Conservation (phyloP, 2,888 invertebrate species). For the Labia minor region DNA sequence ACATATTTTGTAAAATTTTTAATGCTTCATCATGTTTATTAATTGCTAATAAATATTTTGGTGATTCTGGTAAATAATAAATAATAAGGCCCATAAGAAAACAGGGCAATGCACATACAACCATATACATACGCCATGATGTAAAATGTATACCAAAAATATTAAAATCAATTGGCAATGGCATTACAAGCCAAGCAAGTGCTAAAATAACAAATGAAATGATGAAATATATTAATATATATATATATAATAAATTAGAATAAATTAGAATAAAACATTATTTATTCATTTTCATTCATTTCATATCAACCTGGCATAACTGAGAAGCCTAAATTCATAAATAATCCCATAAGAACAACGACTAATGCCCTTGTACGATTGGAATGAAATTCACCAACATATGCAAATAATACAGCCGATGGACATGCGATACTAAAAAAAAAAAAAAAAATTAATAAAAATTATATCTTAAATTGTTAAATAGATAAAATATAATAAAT, state of each 20-base stretch:
- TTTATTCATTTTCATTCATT: too few relatives aligned
- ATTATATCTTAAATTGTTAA: too few relatives aligned
- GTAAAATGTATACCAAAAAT: slow-evolving; percentile 34
- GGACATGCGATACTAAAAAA: slow-evolving; percentile 23
- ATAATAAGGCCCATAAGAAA: slow-evolving; percentile 50
- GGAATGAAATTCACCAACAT: slow-evolving; percentile 25
- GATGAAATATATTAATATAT: too few relatives aligned
- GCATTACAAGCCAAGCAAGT: slow-evolving; percentile 61
- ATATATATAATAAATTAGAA: too few relatives aligned
- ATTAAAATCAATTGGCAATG: slow-evolving; percentile 35
- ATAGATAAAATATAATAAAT: background rate
- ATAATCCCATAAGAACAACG: slow-evolving; percentile 21
- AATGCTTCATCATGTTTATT: slow-evolving; percentile 33
- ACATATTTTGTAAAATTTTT: slow-evolving; percentile 33
- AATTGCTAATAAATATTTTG: slow-evolving; percentile 35
- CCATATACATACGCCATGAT: slow-evolving; percentile 54
- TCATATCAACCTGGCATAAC: slow-evolving; percentile 22
- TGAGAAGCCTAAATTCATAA: slow-evolving; percentile 20
- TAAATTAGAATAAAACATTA: too few relatives aligned
- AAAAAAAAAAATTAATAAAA: background rate
- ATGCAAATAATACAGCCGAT: slow-evolving; percentile 24
- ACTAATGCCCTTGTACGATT: slow-evolving; percentile 18
- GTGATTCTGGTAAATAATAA: slow-evolving; percentile 36
- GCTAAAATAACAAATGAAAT: slow-evolving; percentile 46
- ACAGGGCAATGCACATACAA: slow-evolving; percentile 54